Evolutionary conservation across 2,888 invertebrate species (phyloP).

Genomic region (Charanyca ferruginea): DNA sequence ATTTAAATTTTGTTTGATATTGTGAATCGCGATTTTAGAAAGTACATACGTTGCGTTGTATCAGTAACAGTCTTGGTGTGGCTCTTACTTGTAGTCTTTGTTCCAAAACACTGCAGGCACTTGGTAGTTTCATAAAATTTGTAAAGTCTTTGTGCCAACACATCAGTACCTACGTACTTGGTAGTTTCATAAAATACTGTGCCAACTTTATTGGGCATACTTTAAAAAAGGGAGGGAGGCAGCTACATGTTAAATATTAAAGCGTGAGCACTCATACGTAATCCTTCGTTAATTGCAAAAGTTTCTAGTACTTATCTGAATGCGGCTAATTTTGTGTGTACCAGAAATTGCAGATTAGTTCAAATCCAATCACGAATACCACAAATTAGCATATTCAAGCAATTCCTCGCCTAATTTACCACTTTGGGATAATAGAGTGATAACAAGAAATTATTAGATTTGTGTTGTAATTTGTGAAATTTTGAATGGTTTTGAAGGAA

Average conservation of each 20-base stretch:
- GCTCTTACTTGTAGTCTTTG: too few relatives aligned
- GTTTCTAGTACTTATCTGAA: conserved; percentile 29
- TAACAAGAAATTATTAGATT: conserved; percentile 33
- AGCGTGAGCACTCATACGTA: conserved; percentile 13
- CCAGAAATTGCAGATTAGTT: conserved; percentile 33
- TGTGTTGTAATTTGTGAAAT: conserved; percentile 16
- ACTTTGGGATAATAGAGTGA: conserved; percentile 24
- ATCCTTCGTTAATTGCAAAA: conserved; percentile 46
- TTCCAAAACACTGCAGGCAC: too few relatives aligned
- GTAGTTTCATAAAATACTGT: background rate
- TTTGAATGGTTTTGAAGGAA: background rate
- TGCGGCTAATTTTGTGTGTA: conserved; percentile 18
- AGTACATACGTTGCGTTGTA: too few relatives aligned
- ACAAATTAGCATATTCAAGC: conserved; percentile 43
- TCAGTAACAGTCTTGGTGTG: too few relatives aligned
- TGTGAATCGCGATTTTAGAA: too few relatives aligned
- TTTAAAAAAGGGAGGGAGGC: background rate
- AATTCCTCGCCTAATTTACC: conserved; percentile 31
- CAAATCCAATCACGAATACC: conserved; percentile 39
- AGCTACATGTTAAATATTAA: background rate
- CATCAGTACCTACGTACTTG: background rate
- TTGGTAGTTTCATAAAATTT: too few relatives aligned
- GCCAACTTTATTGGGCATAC: background rate
- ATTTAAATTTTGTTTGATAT: too few relatives aligned
- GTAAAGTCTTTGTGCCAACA: background rate